Conservation (phyloP, 2,113 vertebrate species). For the Anguilla japonica region DNA sequence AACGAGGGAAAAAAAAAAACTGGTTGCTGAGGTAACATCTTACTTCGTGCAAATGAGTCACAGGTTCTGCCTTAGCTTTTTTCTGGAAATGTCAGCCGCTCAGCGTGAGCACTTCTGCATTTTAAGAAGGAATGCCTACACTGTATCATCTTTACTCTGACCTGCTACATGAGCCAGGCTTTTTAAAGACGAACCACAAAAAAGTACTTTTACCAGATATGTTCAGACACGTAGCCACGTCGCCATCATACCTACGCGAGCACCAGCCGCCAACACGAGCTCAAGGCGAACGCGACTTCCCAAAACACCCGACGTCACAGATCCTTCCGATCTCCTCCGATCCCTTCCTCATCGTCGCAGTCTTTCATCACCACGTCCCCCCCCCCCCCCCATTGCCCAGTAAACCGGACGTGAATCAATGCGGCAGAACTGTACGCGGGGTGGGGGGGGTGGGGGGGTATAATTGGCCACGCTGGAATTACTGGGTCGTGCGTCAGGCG, state of each 20-base stretch:
- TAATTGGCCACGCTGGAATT: constrained; percentile 13
- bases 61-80: background rate
- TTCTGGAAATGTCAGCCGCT: background rate
- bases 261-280: no score
- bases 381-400: background rate
- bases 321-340: background rate
- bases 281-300: no score
- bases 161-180: no score
- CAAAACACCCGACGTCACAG: background rate
- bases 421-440: no score
- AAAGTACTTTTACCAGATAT: no score
- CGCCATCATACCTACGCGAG: no score
- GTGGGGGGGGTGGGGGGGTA: no score
- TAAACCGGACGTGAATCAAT: background rate
- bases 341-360: background rate
- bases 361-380: background rate
- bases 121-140: background rate
- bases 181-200: no score
- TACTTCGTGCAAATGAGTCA: background rate
- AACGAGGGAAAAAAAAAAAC: background rate
- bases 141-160: no score
- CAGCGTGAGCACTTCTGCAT: background rate
- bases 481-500: constrained; percentile 69
- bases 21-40: background rate
- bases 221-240: no score